Base-by-base conservation (phyloP, 2,797 vertebrate species). In the Babyrousa celebensis region DNA sequence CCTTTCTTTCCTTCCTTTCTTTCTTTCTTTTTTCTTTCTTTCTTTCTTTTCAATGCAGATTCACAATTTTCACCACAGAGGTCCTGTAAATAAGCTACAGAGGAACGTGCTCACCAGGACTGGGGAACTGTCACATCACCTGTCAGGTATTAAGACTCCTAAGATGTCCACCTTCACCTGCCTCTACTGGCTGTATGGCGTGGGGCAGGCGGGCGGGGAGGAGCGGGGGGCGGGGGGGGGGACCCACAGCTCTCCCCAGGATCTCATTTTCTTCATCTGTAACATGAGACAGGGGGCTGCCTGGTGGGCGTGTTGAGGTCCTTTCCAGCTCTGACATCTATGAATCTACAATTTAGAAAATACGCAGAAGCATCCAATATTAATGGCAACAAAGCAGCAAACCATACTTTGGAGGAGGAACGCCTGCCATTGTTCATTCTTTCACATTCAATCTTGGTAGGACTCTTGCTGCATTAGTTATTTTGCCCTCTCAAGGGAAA, bases 371-470 rank as follows among this genome's bases (percentile, higher is more conserved):
- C 36, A 67, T 12, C 15, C 68, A 25, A 29, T 20, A 77, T 72
- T 58, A 96, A 85, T 54, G 71, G 4, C 62, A 36, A 77, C 27
- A 67, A 80, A 48, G 68, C 60, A 89, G 86, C 17, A 71, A 90
- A 75, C 63, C 4, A 52, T 23, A 88, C 36, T 80, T 93, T 29
- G 17, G n/a, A 92, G 68, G 62, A 79, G 60, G 75, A 95, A 92
- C 3, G 27, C 23, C 63, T 52, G 70, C 54, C 71, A 52, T 82
- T 71, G 94, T 48, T 67, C 78, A 88, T 60, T 70, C 52, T 68
- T 74, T 94, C 75, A 82, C 56, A 54, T 84, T 43, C 60, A 12
- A 71, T 62, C 62, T 71, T 86, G 68, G 78, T 43, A 89, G 95
- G 89, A 86, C n/a, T 67, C 78, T 96, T 68, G 36, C 54, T 60